Evolutionary conservation across 2,797 vertebrate genomes (phyloP).

Genomic region (Meda fulgida): DNA sequence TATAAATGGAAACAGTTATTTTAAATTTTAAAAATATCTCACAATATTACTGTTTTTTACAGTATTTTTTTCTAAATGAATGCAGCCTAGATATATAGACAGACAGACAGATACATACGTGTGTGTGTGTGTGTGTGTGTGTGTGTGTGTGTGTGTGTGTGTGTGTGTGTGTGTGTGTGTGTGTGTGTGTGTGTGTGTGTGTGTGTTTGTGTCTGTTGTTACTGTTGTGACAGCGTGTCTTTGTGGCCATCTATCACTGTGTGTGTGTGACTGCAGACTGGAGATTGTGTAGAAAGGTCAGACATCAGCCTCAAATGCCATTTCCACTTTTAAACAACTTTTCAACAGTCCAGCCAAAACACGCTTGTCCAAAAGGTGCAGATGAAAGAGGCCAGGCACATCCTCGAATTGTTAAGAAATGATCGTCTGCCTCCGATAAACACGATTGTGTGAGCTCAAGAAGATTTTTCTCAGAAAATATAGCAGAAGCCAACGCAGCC

Average conservation of each 20-base stretch:
- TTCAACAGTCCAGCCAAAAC: slow-evolving; percentile 55
- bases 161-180: too few species aligned
- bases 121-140: slow-evolving; percentile 20
- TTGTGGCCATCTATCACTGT: slow-evolving; percentile 62
- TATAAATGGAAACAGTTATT: too few species aligned
- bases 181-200: slow-evolving; percentile 16
- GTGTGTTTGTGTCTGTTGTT: slow-evolving; percentile 29
- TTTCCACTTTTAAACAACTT: slow-evolving; percentile 67
- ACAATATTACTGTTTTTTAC: too few species aligned
- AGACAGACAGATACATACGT: background rate
- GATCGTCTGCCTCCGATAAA: slow-evolving; percentile 56
- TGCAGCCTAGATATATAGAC: too few species aligned
- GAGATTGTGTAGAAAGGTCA: slow-evolving; percentile 66
- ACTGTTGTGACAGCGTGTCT: slow-evolving; percentile 23
- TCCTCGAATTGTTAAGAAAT: slow-evolving; percentile 55
- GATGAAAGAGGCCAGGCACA: slow-evolving; percentile 51
- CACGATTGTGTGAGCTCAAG: slow-evolving; percentile 26
- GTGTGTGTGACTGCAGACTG: slow-evolving; percentile 52
- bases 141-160: slow-evolving; percentile 24
- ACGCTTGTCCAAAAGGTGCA: slow-evolving; percentile 52
- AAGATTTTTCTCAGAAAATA: slow-evolving; percentile 46
- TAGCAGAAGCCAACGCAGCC: background rate
- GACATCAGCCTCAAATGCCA: slow-evolving; percentile 64
- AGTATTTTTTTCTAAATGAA: too few species aligned
- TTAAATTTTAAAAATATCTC: too few species aligned